Conservation (phyloP, 1,140 invertebrate species). For the Trissolcus basalis region DNA sequence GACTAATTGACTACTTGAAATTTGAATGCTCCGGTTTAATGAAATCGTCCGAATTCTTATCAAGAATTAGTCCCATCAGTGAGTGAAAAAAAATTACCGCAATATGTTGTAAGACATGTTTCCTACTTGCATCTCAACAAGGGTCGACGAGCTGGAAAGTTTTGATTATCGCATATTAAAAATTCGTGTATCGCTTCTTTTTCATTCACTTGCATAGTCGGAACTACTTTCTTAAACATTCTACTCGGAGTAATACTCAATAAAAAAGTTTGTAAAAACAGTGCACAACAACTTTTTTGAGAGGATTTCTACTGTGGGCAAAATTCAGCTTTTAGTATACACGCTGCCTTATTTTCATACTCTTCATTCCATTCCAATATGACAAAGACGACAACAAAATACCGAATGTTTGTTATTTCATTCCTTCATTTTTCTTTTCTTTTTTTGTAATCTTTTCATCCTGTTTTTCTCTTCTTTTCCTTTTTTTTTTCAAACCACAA, state of each 20-base stretch:
- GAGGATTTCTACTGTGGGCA: conserved; percentile 53
- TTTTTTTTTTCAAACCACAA: conserved; percentile 31
- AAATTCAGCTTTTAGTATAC: conserved; percentile 49
- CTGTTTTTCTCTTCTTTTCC: neutral
- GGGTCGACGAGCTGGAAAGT: conserved; percentile 15
- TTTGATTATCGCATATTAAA: conserved; percentile 55
- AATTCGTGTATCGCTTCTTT: conserved; percentile 44
- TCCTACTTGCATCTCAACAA: too few species aligned
- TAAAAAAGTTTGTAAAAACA: conserved; percentile 59
- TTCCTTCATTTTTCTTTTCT: conserved; percentile 27
- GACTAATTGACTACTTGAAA: too few species aligned
- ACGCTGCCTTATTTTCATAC: conserved; percentile 53
- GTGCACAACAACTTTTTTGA: conserved; percentile 53
- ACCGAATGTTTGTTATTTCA: conserved; percentile 55
- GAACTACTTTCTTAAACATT: conserved; percentile 58
- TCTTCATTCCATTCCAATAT: conserved; percentile 51
- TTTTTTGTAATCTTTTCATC: conserved; percentile 1
- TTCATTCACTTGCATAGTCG: conserved; percentile 28
- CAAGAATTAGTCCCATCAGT: too few species aligned
- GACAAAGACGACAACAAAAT: conserved; percentile 57
- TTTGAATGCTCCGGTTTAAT: too few species aligned
- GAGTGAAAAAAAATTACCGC: too few species aligned
- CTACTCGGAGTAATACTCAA: conserved; percentile 55
- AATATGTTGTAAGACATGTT: too few species aligned
- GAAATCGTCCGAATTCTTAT: too few species aligned